Evolutionary conservation across 2,797 vertebrate species (phyloP).

Genomic region (Etheostoma nigrum): DNA sequence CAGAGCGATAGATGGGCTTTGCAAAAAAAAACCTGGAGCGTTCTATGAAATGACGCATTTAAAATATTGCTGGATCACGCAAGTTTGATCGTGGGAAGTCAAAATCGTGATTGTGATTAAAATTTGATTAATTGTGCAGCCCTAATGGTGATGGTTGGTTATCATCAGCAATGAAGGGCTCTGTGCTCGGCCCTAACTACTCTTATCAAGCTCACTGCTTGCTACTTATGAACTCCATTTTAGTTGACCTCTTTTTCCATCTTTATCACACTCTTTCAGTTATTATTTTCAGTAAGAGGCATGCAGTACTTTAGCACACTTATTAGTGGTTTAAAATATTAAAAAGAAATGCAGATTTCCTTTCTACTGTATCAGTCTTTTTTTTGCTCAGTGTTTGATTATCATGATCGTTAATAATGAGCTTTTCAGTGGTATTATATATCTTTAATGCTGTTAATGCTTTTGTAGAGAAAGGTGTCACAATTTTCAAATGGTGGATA

Average conservation of each 20-base stretch:
- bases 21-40: too few relatives aligned
- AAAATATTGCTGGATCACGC: too few relatives aligned
- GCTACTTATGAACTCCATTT: slow-evolving; percentile 5
- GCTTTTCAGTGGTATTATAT: slow-evolving; percentile 15
- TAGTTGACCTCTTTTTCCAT: slow-evolving; percentile 3
- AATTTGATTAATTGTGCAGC: too few relatives aligned
- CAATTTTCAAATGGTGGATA: slow-evolving; percentile 27
- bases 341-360: neutral
- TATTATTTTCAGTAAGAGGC: slow-evolving; percentile 8
- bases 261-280: neutral
- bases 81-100: too few relatives aligned
- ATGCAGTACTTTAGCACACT: neutral
- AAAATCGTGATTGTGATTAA: too few relatives aligned
- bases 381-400: neutral
- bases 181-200: neutral
- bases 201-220: neutral
- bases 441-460: slow-evolving; percentile 19
- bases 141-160: slow-evolving; percentile 10
- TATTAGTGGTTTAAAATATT: neutral
- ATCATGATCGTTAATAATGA: slow-evolving; percentile 19
- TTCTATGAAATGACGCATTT: too few relatives aligned
- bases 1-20: too few relatives aligned
- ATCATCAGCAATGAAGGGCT: neutral
- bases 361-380: neutral
- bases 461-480: slow-evolving; percentile 37